Evolutionary conservation across 2,797 vertebrate species (phyloP), one percentile per base, ranked within the genome.

Genomic region (Pitangus sulphuratus): DNA sequence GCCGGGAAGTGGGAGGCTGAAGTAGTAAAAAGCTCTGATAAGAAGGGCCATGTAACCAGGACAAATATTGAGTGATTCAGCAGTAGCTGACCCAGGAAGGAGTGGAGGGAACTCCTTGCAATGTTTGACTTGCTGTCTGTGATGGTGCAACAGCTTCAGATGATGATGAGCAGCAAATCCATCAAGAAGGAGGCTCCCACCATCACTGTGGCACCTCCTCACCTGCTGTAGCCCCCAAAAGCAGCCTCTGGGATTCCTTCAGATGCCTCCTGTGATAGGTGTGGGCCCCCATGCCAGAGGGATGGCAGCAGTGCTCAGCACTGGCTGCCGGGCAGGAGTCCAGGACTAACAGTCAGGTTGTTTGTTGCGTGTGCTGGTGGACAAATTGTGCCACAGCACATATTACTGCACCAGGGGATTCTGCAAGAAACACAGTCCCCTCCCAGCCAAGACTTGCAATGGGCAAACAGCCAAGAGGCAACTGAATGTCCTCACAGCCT

Each of bases 361-460:
- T 56, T 47, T 39, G 79, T 61, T 62, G 26, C 0, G 0, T 39
- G 64, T 57, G 60, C 28, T 0, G 0, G 37, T 15, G 75, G 44
- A 45, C 50, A 83, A 83, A 64, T 12, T 19, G 8, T 17, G 16
- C 54, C 47, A 56, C 54, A 74, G 80, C n/a, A 60, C 47, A 1
- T 0, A 5, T 7, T n/a, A 65, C 74, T 42, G 72, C 54, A 45
- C 28, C 0, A 39, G 21, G 21, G 28, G 26, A 65, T 76, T 42
- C 47, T 79, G 74, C 40, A 61, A 71, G 57, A 35, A 81, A 30
- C 2, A 26, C 62, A 30, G 6, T 17, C n/a, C 42, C 45, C 57
- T 60, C 84, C 70, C 56, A 26, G 74, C 25, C 74, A 64, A 4
- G 56, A 25, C 57, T 25, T 11, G 25, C 30, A 61, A 65, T 7